Conservation (phyloP, 2,888 invertebrate genomes). For the Ennomos quercinarius region DNA sequence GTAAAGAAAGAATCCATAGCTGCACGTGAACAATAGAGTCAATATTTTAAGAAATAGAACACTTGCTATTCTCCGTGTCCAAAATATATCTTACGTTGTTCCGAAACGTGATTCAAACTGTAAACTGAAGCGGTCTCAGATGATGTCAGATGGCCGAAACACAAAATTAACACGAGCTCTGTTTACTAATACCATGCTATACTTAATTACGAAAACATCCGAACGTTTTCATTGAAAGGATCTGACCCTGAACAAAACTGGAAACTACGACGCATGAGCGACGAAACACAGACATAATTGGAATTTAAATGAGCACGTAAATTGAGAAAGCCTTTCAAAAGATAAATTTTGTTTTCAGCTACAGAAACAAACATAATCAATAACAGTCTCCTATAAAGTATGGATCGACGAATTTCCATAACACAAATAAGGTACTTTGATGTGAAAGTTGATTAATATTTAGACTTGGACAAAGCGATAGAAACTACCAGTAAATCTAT, state of each 20-base stretch:
- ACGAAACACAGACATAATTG: conserved; percentile 11
- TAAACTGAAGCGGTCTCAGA: conserved; percentile 72
- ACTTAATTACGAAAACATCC: conserved; percentile 53
- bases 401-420: conserved; percentile 19
- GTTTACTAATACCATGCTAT: conserved; percentile 54
- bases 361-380: conserved; percentile 24
- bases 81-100: conserved; percentile 41
- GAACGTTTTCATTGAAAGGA: conserved; percentile 37
- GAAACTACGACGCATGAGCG: conserved; percentile 12
- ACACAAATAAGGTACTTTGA: conserved; percentile 11
- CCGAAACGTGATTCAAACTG: conserved; percentile 62
- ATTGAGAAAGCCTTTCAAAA: conserved; percentile 23
- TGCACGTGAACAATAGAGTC: conserved; percentile 29
- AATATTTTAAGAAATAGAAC: conserved; percentile 33
- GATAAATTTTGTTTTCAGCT: conserved; percentile 15
- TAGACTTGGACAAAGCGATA: conserved; percentile 5
- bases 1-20: conserved; percentile 54
- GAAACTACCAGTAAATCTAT: conserved; percentile 2
- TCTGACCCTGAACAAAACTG: conserved; percentile 20
- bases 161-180: conserved; percentile 59
- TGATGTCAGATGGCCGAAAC: conserved; percentile 68
- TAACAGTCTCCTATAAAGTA: conserved; percentile 16
- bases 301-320: conserved; percentile 26
- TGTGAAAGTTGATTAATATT: conserved; percentile 10
- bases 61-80: conserved; percentile 33